Conservation (phyloP, 2,113 vertebrate genomes). For the Riparia riparia region DNA sequence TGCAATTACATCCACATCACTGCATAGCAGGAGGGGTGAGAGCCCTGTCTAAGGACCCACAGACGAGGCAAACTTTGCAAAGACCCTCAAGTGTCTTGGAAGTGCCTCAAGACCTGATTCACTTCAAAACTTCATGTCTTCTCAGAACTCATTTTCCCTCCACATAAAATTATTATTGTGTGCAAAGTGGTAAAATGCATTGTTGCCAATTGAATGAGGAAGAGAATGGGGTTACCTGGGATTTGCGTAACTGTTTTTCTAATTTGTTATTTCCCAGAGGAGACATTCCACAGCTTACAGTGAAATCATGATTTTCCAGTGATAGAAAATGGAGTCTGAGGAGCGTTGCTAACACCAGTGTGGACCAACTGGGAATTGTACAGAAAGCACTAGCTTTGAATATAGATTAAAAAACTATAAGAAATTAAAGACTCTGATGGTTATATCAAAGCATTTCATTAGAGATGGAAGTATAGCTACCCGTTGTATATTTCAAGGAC, state of each 20-base stretch:
- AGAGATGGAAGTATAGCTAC: neutral
- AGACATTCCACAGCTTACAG: neutral
- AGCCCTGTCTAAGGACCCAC: neutral
- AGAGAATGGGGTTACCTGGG: no score
- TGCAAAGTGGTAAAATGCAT: neutral
- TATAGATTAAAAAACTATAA: neutral
- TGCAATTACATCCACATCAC: neutral
- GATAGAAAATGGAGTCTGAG: rapidly evolving
- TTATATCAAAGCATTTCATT: neutral
- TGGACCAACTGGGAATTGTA: neutral
- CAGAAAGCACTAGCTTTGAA: rapidly evolving
- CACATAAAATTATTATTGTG: no score
- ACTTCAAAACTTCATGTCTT: rapidly evolving
- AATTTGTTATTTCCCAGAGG: neutral
- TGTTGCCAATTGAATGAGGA: neutral
- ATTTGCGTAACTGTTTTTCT: neutral
- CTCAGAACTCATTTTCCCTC: neutral
- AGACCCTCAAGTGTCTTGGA: neutral
- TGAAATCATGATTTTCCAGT: neutral
- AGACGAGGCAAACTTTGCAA: rapidly evolving
- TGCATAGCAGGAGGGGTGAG: rapidly evolving
- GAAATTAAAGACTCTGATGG: neutral
- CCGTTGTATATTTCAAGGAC: neutral
- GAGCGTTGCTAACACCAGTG: rapidly evolving
- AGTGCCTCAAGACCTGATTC: neutral